A percentile compares a stretch with the other conserved stretches of the same genome.
These are phyloP conservation scores for Pteria penguin DNA, from an alignment of 2,888 invertebrate species.

Conservation along the genomic window DNA sequence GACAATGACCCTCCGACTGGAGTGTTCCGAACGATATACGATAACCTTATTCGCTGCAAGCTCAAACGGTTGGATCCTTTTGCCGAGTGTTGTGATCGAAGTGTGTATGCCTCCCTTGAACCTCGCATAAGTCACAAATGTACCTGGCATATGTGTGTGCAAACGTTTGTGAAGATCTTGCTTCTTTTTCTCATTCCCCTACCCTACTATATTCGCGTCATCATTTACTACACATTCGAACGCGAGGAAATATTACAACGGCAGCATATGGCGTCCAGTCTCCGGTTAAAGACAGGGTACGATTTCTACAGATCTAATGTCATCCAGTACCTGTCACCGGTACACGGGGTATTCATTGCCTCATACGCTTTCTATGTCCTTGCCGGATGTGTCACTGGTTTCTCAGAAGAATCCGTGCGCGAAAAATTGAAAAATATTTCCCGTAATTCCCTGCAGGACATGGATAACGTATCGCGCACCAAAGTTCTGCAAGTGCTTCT, in stretches of 20 bases:
- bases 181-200: conserved; percentile 71
- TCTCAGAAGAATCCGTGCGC: conserved; percentile 59
- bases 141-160: conserved; percentile 68
- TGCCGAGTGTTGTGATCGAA: conserved; percentile 72
- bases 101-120: conserved; percentile 67
- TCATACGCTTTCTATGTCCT: conserved; percentile 73
- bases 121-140: conserved; percentile 60
- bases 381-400: conserved; percentile 67
- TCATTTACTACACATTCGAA: conserved; percentile 76
- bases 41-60: conserved; percentile 74
- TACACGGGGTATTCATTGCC: conserved; percentile 72
- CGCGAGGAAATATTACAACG: conserved; percentile 66
- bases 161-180: conserved; percentile 66
- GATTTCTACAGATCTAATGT: conserved; percentile 71
- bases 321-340: conserved; percentile 74
- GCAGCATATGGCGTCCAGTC: conserved; percentile 45
- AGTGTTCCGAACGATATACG: conserved; percentile 67
- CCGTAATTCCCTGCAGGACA: conserved; percentile 70
- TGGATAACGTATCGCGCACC: conserved; percentile 72
- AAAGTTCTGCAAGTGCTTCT: conserved; percentile 72
- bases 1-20: conserved; percentile 75
- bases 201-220: conserved; percentile 73
- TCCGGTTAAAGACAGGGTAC: conserved; percentile 58
- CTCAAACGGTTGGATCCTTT: conserved; percentile 74
- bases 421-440: conserved; percentile 71